These are phyloP conservation scores for Lepidocyrtinus sp. DNA, from an alignment of 2,888 invertebrate genomes.

Conservation along the genomic window DNA sequence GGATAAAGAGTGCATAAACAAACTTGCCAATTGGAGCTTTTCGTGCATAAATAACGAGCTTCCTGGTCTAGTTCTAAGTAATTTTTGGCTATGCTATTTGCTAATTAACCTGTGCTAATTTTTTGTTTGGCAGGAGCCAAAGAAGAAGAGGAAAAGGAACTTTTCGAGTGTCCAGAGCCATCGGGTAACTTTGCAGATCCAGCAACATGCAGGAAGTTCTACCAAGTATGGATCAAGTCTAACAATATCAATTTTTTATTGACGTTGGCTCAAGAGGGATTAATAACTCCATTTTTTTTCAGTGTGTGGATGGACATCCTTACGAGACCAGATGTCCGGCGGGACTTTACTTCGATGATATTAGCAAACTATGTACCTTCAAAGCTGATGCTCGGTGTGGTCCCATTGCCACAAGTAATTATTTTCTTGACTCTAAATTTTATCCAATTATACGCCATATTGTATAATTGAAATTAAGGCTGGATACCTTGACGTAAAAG, in stretches of 20 bases:
- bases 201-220: slow-evolving; percentile 88
- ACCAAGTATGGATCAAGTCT: slow-evolving; percentile 79
- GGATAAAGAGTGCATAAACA: no score
- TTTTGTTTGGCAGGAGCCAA: slow-evolving; percentile 8
- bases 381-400: slow-evolving; percentile 92
- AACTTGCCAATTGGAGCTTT: no score
- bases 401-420: slow-evolving; percentile 89
- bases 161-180: slow-evolving; percentile 86
- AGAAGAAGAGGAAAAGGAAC: slow-evolving; percentile 77
- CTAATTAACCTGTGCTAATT: no score
- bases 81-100: no score
- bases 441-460: not conserved
- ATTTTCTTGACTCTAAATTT: slow-evolving; percentile 70
- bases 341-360: slow-evolving; percentile 90
- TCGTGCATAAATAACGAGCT: no score
- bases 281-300: slow-evolving; percentile 71
- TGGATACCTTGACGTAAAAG: not conserved
- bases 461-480: no score
- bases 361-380: slow-evolving; percentile 91
- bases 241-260: slow-evolving; percentile 21
- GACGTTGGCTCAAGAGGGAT: not conserved
- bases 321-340: slow-evolving; percentile 92
- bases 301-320: slow-evolving; percentile 93
- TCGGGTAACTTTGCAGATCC: slow-evolving; percentile 92
- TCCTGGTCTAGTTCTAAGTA: no score